Base-by-base conservation (phyloP, 1,140 invertebrate species). In the Zaprionus davidi region DNA sequence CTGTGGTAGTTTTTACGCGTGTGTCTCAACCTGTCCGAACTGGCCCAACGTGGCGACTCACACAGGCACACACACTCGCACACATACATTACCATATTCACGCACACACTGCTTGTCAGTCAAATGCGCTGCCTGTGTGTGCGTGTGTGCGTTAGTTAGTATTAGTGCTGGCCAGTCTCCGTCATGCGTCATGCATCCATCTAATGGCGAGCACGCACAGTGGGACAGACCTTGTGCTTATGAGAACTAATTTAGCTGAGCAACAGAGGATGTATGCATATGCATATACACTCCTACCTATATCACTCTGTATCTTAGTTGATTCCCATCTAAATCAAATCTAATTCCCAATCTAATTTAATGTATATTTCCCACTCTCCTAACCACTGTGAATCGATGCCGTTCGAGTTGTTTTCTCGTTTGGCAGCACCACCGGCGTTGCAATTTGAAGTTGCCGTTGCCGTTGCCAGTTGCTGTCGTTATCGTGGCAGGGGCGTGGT, bases 1-100 rank as follows among this genome's bases (percentile, higher is more conserved):
- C 84, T 85, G 78, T 90, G 82, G 82, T 68, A 90, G 85, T 90
- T 90, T 90, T 85, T 90, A 90, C 81, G 81, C 81, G 85, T 88
- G 85, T 90, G 85, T 84, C 85, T 85, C 86, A 90, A 90, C 85
- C 81, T 87, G 84, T 87, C 84, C 59, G 81, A 63, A 87, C 68
- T 73, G 78, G 78, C 76, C 84, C 76, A 71, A 78, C 63, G 87
- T 86, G 87, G 82, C 82, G 73, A 87, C 77, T 70, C 81, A 22
- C 79, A 81, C 70, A 69, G 53, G 44, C 53, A 17, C 68, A 56
- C 72, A 62, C 59, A 62, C 31, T 11, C 56, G 20, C 15, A 34
- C 28, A 56, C 49, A 20, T 59, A 68, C 58, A 85, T 81, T 85
- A 75, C 46, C 82, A 81, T 85, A 81, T 72, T 53, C 82, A 76